Percentiles rank a stretch among this genome's conserved stretches.
These are phyloP conservation scores for Charina bottae DNA, from an alignment of 2,113 vertebrate species.

Conservation along the genomic window DNA sequence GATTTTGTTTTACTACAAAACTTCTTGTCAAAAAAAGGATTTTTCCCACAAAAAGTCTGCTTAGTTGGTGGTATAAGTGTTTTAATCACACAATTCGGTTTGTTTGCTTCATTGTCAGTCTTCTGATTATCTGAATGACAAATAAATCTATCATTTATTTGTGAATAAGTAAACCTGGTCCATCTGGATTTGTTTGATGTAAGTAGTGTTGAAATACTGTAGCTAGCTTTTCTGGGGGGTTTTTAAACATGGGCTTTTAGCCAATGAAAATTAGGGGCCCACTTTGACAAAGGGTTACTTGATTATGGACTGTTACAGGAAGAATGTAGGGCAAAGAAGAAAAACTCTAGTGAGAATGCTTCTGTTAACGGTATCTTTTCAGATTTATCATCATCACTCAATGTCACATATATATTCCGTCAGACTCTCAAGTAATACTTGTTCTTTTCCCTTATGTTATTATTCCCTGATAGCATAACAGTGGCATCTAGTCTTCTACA, in stretches of 20 bases:
- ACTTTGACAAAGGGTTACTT: background rate
- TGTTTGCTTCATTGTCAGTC: slow-evolving; percentile 13
- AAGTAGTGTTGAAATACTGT: slow-evolving; percentile 39
- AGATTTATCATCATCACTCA: slow-evolving; percentile 33
- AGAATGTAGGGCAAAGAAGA: slow-evolving; percentile 22
- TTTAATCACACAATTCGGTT: slow-evolving; percentile 1
- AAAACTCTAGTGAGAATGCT: background rate
- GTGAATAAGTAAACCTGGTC: slow-evolving; percentile 31
- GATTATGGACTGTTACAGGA: slow-evolving; percentile 20
- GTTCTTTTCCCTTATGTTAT: background rate
- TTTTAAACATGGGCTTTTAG: background rate
- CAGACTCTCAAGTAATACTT: background rate
- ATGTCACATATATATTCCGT: background rate
- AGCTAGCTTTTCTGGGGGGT: background rate
- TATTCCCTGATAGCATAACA: background rate
- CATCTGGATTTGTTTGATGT: slow-evolving; percentile 26
- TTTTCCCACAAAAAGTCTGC: slow-evolving; percentile 1
- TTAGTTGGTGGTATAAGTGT: background rate
- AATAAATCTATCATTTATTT: slow-evolving; percentile 36
- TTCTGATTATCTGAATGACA: slow-evolving; percentile 29
- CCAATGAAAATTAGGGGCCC: slow-evolving; percentile 30
- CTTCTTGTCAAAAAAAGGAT: slow-evolving; percentile 10
- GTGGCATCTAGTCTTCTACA: background rate
- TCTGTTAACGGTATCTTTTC: slow-evolving; percentile 32
- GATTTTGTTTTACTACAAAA: background rate